Conservation (phyloP, 2,113 vertebrate genomes). For the Ailurus styani region DNA sequence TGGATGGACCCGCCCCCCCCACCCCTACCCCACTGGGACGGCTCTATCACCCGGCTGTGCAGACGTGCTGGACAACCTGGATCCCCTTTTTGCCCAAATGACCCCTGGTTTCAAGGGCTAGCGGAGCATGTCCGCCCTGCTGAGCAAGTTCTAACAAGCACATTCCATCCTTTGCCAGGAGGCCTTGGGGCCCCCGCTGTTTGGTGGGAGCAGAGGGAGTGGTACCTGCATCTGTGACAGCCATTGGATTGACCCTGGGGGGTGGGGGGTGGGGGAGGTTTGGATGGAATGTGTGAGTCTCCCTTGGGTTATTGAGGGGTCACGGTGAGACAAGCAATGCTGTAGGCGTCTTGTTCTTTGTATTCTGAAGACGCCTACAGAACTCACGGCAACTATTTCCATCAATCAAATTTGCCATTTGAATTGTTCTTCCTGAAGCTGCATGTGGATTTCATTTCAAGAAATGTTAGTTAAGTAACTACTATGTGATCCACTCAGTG, state of each 20-base stretch:
- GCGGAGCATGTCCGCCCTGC: not conserved
- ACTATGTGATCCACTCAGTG: not conserved
- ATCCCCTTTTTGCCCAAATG: not conserved
- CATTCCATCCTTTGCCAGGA: conserved; percentile 8
- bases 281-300: not conserved
- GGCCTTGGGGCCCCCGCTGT: not conserved
- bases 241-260: not conserved
- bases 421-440: not conserved
- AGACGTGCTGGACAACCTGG: not conserved
- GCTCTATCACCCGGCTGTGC: not conserved
- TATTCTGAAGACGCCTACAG: not conserved
- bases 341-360: not conserved
- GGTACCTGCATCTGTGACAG: not conserved
- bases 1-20: not conserved
- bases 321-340: not conserved
- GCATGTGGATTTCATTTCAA: not conserved
- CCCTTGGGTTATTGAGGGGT: not conserved
- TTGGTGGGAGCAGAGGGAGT: not conserved
- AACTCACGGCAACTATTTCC: not conserved
- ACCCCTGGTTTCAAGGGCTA: not conserved
- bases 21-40: not conserved
- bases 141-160: conserved; percentile 11
- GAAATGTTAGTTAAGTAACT: not conserved
- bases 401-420: not conserved
- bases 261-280: not conserved